Evolutionary conservation across 2,797 vertebrate genomes (phyloP).

Genomic region (Pygocentrus nattereri): DNA sequence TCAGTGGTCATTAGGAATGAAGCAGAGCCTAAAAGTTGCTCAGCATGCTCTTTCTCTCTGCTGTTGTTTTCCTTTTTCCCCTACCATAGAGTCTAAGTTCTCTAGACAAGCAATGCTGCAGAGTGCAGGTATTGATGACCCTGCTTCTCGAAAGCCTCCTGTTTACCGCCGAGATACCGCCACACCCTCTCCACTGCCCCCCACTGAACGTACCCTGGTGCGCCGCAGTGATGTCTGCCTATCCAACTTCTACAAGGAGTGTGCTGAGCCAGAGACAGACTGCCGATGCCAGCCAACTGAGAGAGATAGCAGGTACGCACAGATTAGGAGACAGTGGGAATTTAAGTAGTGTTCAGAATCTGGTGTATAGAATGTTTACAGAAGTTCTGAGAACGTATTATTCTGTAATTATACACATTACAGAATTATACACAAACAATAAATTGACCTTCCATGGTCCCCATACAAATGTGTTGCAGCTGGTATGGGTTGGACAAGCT

Average conservation of each 20-base stretch:
- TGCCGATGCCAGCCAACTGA: slow-evolving; percentile 63
- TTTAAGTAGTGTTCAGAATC: too few species aligned
- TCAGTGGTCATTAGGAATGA: neutral
- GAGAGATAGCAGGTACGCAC: slow-evolving; percentile 70
- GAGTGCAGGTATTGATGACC: slow-evolving; percentile 59
- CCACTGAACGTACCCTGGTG: slow-evolving; percentile 61
- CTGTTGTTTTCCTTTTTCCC: neutral
- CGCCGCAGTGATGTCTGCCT: slow-evolving; percentile 76
- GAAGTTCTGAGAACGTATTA: too few species aligned
- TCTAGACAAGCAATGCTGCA: slow-evolving; percentile 62
- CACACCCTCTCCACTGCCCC: slow-evolving; percentile 49
- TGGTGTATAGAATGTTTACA: neutral
- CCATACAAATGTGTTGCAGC: too few species aligned
- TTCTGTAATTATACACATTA: too few species aligned
- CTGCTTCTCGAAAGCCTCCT: slow-evolving; percentile 64
- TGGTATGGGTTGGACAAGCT: neutral
- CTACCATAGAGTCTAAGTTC: slow-evolving; percentile 63
- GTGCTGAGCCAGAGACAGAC: slow-evolving; percentile 69
- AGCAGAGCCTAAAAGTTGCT: neutral
- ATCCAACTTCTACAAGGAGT: slow-evolving; percentile 81
- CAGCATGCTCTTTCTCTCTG: neutral
- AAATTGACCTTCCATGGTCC: too few species aligned
- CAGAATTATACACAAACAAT: too few species aligned
- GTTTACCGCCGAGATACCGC: slow-evolving; percentile 56
- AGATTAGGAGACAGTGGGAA: neutral